Conservation (phyloP, 2,113 vertebrate genomes). For the Saccopteryx bilineata region DNA sequence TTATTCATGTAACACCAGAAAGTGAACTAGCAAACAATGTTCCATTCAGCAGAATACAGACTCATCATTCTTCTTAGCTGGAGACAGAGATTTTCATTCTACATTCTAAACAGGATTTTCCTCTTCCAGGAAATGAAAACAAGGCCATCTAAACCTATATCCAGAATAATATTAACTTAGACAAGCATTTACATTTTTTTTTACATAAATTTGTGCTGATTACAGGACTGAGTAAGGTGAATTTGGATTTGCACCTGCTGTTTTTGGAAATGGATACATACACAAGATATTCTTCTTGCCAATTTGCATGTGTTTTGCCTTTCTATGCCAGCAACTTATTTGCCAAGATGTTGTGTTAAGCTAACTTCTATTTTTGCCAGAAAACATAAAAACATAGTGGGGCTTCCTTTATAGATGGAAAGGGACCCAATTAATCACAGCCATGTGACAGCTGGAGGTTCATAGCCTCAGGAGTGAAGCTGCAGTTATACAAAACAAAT, state of each 20-base stretch:
- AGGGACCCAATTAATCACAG: constrained; percentile 62
- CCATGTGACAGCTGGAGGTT: constrained; percentile 64
- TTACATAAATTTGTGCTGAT: constrained; percentile 46
- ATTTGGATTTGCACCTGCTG: constrained; percentile 74
- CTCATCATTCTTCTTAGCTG: neutral
- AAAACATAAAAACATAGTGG: constrained; percentile 74
- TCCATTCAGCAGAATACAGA: neutral
- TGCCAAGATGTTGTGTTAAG: constrained; percentile 76
- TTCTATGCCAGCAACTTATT: constrained; percentile 59
- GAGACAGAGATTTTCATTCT: neutral
- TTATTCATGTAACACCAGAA: neutral
- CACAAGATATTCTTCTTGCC: constrained; percentile 74
- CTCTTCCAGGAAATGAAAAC: constrained; percentile 22
- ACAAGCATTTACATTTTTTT: constrained; percentile 44
- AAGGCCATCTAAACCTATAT: constrained; percentile 8
- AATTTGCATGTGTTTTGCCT: constrained; percentile 74
- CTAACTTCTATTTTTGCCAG: constrained; percentile 74
- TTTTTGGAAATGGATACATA: constrained; percentile 68
- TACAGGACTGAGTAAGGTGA: constrained; percentile 50
- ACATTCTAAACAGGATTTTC: neutral
- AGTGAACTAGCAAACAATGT: neutral
- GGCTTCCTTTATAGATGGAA: constrained; percentile 66
- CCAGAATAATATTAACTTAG: constrained; percentile 52
- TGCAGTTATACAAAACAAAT: constrained; percentile 59
- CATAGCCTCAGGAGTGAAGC: constrained; percentile 50